Conservation (phyloP, 37 sponge, comb jelly and placozoan genomes). For the Spongilla lacustris region DNA sequence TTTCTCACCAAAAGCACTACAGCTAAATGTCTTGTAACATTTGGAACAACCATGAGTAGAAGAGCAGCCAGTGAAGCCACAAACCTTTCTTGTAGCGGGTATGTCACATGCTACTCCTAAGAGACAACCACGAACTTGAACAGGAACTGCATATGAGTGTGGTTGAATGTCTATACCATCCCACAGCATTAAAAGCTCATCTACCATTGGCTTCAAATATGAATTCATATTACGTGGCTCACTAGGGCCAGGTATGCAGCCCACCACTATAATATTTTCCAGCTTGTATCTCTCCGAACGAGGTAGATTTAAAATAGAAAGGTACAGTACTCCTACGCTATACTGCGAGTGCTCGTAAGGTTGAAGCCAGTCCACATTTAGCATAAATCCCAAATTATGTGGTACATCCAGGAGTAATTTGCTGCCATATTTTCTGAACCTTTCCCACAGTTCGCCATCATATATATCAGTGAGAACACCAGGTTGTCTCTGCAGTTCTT, state of each 20-base stretch:
- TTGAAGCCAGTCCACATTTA: conserved; percentile 56
- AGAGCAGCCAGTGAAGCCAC: conserved; percentile 32
- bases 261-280: conserved; percentile 31
- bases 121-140: background rate
- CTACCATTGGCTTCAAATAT: conserved; percentile 28
- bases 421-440: background rate
- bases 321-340: conserved; percentile 26
- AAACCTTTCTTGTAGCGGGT: conserved; percentile 19
- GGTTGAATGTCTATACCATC: background rate
- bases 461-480: conserved; percentile 4
- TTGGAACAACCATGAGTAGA: conserved; percentile 39
- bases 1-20: conserved; percentile 28
- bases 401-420: background rate
- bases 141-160: background rate
- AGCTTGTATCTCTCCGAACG: conserved; percentile 4
- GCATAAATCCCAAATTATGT: conserved; percentile 5
- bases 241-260: conserved; percentile 29
- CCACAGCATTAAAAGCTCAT: conserved; percentile 32
- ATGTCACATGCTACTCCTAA: conserved; percentile 17
- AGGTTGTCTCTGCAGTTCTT: background rate
- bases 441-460: conserved; percentile 49
- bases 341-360: conserved; percentile 29
- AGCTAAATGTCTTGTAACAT: conserved; percentile 27
- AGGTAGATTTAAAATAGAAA: conserved; percentile 32
- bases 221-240: conserved; percentile 23